Percentiles rank a stretch among this genome's conserved stretches.
Conservation (phyloP, 2,113 vertebrate genomes). For the Ictalurus furcatus region DNA sequence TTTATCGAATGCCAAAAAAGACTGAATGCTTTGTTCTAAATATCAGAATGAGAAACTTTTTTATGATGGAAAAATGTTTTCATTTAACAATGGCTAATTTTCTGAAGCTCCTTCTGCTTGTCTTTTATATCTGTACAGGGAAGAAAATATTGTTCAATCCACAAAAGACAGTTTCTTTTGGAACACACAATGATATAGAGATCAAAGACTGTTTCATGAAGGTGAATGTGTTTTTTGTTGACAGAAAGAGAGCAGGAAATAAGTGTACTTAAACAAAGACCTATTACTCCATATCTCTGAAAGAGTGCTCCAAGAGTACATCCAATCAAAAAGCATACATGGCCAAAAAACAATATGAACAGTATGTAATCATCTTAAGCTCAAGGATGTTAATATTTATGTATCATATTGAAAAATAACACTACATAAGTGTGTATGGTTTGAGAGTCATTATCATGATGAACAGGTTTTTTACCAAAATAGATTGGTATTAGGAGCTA, state of each 20-base stretch:
- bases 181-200: conserved; percentile 16
- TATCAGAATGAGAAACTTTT: not conserved
- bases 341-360: not conserved
- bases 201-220: conserved; percentile 45
- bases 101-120: not conserved
- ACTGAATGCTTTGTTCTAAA: not conserved
- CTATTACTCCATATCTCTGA: not conserved
- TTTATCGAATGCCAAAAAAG: not conserved
- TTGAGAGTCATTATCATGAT: not conserved
- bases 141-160: not conserved
- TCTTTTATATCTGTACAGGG: not conserved
- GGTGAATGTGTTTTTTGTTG: conserved; percentile 37
- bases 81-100: not conserved
- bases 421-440: not conserved
- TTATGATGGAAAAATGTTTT: not conserved
- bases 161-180: not conserved
- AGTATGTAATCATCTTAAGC: not conserved
- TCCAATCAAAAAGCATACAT: not conserved
- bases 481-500: not conserved
- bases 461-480: not conserved
- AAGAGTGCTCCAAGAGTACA: not conserved
- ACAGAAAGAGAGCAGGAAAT: conserved; percentile 34
- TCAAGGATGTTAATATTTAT: not conserved
- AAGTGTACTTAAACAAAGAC: conserved; percentile 30
- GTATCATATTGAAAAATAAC: not conserved